Evolutionary conservation across 2,113 vertebrate species (phyloP).

Genomic region (Tupaia tana): DNA sequence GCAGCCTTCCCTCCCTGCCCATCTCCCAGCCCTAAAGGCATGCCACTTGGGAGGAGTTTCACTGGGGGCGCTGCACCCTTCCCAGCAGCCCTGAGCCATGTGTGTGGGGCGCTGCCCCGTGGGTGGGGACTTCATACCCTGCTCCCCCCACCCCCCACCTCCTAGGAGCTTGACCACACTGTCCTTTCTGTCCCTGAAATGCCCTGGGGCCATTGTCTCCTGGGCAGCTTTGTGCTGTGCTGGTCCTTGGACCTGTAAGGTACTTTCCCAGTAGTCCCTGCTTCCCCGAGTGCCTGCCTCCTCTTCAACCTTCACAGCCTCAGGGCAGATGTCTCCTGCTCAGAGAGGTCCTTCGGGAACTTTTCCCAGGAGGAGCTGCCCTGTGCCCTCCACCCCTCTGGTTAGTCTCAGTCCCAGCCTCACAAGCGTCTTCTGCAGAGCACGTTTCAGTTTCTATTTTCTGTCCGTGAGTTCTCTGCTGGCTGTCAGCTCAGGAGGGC

Average conservation of each 20-base stretch:
- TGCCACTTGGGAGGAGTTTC: not conserved
- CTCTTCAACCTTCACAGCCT: not conserved
- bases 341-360: not conserved
- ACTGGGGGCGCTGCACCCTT: not conserved
- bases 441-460: not conserved
- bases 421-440: not conserved
- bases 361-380: not conserved
- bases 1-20: not conserved
- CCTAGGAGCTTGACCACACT: not conserved
- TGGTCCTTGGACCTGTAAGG: not conserved
- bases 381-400: not conserved
- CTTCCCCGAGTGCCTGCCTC: not conserved
- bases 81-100: not conserved
- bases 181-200: not conserved
- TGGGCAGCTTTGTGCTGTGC: not conserved
- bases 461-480: not conserved
- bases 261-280: not conserved
- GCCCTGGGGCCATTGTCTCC: not conserved
- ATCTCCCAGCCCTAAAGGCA: not conserved
- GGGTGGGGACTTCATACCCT: not conserved
- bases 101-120: accelerated
- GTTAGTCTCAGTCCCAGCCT: not conserved
- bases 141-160: not conserved
- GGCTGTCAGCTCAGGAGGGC: not conserved
- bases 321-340: not conserved